Percentiles rank a stretch among this genome's conserved stretches.
Evolutionary conservation across 2,113 vertebrate species (phyloP).

Genomic region (Centropus bengalensis): DNA sequence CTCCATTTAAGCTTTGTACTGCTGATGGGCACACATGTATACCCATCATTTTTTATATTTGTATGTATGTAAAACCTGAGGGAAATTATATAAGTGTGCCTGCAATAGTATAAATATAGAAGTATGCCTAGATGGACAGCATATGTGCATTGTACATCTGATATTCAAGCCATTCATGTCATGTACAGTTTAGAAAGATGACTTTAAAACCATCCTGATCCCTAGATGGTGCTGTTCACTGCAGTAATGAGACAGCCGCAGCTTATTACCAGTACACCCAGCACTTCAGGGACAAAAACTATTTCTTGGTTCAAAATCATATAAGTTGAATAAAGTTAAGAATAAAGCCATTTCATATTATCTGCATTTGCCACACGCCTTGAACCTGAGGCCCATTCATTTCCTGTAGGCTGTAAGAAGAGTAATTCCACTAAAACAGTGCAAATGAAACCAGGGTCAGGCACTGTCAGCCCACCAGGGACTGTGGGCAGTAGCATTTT

Average conservation of each 20-base stretch:
- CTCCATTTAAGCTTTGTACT: background rate
- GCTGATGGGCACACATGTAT: background rate
- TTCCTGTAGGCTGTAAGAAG: background rate
- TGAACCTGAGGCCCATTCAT: background rate
- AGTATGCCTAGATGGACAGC: fast-evolving
- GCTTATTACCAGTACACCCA: background rate
- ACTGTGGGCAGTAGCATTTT: background rate
- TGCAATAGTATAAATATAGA: background rate
- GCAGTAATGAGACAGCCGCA: background rate
- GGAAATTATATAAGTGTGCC: background rate
- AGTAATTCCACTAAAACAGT: background rate
- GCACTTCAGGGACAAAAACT: background rate
- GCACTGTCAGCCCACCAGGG: background rate
- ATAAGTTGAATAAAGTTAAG: background rate
- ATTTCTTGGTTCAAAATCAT: background rate
- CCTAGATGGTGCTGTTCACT: slow-evolving; percentile 63
- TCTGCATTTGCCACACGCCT: background rate
- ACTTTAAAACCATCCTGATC: background rate
- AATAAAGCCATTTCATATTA: background rate
- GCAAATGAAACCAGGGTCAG: background rate
- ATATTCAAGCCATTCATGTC: background rate
- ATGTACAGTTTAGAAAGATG: background rate
- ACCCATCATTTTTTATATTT: background rate
- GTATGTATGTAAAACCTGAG: background rate
- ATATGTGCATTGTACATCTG: background rate